These are phyloP conservation scores for Nephotettix cincticeps DNA, from an alignment of 1,140 invertebrate genomes.

Conservation along the genomic window DNA sequence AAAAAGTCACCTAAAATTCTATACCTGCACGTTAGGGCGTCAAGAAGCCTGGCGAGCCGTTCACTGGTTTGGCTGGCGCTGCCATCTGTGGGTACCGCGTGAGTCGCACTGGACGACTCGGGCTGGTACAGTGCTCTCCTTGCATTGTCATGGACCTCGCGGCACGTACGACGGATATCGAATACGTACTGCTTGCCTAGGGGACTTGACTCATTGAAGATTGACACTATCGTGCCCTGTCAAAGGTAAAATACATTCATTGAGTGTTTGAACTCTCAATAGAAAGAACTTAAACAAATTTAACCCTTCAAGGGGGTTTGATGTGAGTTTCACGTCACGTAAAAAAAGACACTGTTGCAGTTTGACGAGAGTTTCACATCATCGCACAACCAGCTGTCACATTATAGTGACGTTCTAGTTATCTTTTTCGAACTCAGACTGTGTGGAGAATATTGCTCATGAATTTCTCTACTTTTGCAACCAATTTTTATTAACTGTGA, in stretches of 20 bases:
- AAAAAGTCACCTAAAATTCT: no score
- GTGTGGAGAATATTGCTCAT: no score
- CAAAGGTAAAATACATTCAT: slow-evolving; percentile 24
- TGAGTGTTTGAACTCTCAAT: not conserved
- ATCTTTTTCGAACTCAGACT: no score
- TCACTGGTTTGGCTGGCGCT: slow-evolving; percentile 47
- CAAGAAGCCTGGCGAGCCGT: slow-evolving; percentile 58
- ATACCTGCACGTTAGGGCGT: slow-evolving; percentile 73
- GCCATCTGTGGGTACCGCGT: slow-evolving; percentile 42
- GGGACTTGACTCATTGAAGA: slow-evolving; percentile 86
- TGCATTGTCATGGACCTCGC: slow-evolving; percentile 85
- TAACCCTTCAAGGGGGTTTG: no score
- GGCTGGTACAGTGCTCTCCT: slow-evolving; percentile 62
- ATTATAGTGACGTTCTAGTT: not conserved
- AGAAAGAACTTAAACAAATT: not conserved
- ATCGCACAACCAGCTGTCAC: not conserved
- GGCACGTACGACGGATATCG: slow-evolving; percentile 81
- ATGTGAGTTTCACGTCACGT: no score
- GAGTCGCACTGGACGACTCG: slow-evolving; percentile 37
- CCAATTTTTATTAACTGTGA: no score
- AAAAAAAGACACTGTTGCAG: no score
- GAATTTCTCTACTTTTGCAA: no score
- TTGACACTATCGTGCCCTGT: slow-evolving; percentile 83
- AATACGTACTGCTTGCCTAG: slow-evolving; percentile 86
- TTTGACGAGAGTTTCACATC: no score